Evolutionary conservation across 1,140 invertebrate species (phyloP).

Genomic region (Brachionus manjavacas): DNA sequence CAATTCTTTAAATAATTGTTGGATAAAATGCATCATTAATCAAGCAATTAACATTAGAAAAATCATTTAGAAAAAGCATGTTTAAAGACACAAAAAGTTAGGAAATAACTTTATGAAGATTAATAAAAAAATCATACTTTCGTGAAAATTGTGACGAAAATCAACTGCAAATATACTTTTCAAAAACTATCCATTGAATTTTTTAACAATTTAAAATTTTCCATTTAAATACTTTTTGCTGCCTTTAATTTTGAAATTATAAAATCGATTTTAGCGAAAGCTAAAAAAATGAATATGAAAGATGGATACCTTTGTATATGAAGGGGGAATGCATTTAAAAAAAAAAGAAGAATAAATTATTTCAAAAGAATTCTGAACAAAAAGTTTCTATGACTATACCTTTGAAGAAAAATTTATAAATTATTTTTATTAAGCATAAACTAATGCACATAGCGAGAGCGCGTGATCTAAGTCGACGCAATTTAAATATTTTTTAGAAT

Average conservation of each 20-base stretch:
- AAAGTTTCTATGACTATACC: not conserved
- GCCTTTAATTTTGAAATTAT: not conserved
- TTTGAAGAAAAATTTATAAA: not conserved
- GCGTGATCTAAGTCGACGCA: not conserved
- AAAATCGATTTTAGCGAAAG: not conserved
- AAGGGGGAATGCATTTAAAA: not conserved
- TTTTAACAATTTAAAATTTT: not conserved
- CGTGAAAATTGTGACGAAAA: not conserved
- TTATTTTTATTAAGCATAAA: not conserved
- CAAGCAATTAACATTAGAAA: not conserved
- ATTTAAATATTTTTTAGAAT: not conserved
- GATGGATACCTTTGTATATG: not conserved
- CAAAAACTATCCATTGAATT: not conserved
- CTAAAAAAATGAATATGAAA: not conserved
- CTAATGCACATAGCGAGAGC: not conserved
- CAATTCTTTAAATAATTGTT: not conserved
- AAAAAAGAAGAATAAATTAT: not conserved
- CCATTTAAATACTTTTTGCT: not conserved
- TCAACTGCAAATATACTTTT: not conserved
- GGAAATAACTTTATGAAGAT: not conserved
- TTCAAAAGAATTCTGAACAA: not conserved
- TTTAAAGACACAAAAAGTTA: not conserved
- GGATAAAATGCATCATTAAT: not conserved
- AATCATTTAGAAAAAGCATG: not conserved
- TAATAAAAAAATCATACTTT: not conserved